These are phyloP conservation scores for Setipinna tenuifilis DNA, from an alignment of 2,797 vertebrate genomes.

Conservation along the genomic window DNA sequence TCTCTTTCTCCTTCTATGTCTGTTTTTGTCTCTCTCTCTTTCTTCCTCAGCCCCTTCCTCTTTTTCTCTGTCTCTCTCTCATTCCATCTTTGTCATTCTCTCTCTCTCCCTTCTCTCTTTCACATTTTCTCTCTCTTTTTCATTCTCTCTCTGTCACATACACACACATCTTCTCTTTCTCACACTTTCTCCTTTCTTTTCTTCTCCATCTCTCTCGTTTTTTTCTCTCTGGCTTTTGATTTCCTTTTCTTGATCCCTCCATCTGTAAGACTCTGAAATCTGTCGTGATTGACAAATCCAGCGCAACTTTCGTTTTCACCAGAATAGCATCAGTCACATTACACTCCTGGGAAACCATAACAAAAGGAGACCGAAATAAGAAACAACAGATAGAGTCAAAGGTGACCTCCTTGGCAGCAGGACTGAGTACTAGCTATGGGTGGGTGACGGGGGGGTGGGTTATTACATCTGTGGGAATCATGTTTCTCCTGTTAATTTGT, in stretches of 20 bases:
- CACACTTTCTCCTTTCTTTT: too few relatives aligned
- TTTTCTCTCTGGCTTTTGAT: neutral
- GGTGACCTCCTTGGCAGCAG: neutral
- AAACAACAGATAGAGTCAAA: neutral
- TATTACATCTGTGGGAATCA: neutral
- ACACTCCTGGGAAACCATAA: neutral
- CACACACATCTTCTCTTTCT: too few relatives aligned
- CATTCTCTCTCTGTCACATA: too few relatives aligned
- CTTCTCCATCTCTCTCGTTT: too few relatives aligned
- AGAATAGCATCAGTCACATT: neutral
- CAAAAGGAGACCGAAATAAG: neutral
- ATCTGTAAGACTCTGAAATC: neutral
- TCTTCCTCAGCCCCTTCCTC: neutral
- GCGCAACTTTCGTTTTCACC: neutral
- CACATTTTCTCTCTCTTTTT: too few relatives aligned
- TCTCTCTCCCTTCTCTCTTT: too few relatives aligned
- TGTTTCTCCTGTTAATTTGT: neutral
- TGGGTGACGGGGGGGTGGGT: too few relatives aligned
- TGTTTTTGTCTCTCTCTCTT: neutral
- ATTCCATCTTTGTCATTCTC: too few relatives aligned
- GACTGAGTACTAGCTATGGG: neutral
- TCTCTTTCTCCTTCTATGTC: neutral
- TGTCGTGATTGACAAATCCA: constrained; percentile 16
- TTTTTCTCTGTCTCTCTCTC: neutral
- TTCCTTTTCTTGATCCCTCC: neutral